phyloP scores from a whole-genome alignment of 2,888 invertebrate genomes.

The Temnothorax unifasciatus region DNA sequence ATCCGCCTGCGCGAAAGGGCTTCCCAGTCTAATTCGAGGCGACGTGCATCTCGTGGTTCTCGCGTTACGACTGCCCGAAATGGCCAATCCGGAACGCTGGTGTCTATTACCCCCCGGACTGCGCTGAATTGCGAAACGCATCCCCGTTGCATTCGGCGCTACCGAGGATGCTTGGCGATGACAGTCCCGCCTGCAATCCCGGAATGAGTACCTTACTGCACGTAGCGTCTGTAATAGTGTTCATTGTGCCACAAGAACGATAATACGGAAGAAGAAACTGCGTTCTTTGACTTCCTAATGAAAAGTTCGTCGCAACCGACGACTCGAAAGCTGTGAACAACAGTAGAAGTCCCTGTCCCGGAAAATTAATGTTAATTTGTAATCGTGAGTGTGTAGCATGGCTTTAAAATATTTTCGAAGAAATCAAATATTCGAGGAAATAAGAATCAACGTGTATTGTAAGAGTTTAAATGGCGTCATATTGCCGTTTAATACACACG shows the following conservation, averaged over 20 bases:
- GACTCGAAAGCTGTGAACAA: slow-evolving; percentile 46
- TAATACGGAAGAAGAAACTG: background rate
- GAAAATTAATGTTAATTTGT: background rate
- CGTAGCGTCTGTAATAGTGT: slow-evolving; percentile 16
- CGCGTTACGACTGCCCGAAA: slow-evolving; percentile 33
- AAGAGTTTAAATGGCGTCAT: slow-evolving; percentile 69
- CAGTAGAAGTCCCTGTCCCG: background rate
- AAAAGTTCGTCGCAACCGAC: background rate
- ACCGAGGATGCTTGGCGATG: slow-evolving; percentile 27
- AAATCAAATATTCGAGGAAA: slow-evolving; percentile 53
- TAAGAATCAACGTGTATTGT: slow-evolving; percentile 65
- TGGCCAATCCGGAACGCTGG: slow-evolving; percentile 52
- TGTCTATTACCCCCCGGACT: slow-evolving; percentile 38
- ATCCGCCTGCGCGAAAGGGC: slow-evolving; percentile 60
- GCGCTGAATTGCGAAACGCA: slow-evolving; percentile 42
- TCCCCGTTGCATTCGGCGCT: slow-evolving; percentile 37
- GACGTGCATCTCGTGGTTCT: slow-evolving; percentile 57
- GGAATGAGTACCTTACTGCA: background rate
- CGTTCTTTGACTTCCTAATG: background rate
- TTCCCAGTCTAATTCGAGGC: slow-evolving; percentile 43
- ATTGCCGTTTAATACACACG: slow-evolving; percentile 63
- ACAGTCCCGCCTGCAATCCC: slow-evolving; percentile 32
- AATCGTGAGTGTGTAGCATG: background rate
- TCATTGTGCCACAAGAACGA: background rate
- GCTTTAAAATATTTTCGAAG: background rate